Base-by-base conservation (phyloP, 1,140 invertebrate genomes). In the Acyrthosiphon pisum region DNA sequence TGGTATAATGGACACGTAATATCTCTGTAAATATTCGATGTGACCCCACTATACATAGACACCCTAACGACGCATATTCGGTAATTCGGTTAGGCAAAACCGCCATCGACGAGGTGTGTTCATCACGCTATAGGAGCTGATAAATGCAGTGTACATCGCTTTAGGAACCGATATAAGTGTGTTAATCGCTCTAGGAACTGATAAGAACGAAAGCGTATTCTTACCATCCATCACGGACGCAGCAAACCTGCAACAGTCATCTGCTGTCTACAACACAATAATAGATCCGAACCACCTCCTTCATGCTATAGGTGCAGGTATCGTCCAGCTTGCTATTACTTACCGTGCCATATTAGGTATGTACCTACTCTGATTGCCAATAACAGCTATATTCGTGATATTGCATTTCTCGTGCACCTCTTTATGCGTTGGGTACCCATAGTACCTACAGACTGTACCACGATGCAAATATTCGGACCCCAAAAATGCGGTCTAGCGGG, bases 351-450 rank as follows among this genome's bases (percentile, higher is more conserved):
- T 14, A 1, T 68, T 53, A n/a, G n/a, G n/a, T n/a, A 50, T 50
- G 48, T 50, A 50, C 8, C 22, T 41, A 41, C 23, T 56, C 23
- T 56, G 7, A 56, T 30, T 68, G 2, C 0, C 60, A 14, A n/a
- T n/a, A n/a, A 68, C 11, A 30, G n/a, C 26, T n/a, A n/a, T 1
- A n/a, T n/a, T n/a, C 4, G 0, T 4, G 3, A 68, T n/a, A 0
- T 60, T 9, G 3, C 4, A 60, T 30, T 60, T 60, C 20, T 18
- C 30, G 30, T n/a, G 0, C 11, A n/a, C 30, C 11, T 30, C 30
- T 68, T 68, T 68, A 14, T 68, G 30, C 60, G 60, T n/a, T 68
- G 11, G 11, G 14, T 68, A 68, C 18, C 1, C 18, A 50, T 50
- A 53, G 20, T n/a, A 14, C 30, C n/a, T n/a, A 68, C 30, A 11